Conservation (phyloP, 2,888 invertebrate genomes). For the Pandemis heparana region DNA sequence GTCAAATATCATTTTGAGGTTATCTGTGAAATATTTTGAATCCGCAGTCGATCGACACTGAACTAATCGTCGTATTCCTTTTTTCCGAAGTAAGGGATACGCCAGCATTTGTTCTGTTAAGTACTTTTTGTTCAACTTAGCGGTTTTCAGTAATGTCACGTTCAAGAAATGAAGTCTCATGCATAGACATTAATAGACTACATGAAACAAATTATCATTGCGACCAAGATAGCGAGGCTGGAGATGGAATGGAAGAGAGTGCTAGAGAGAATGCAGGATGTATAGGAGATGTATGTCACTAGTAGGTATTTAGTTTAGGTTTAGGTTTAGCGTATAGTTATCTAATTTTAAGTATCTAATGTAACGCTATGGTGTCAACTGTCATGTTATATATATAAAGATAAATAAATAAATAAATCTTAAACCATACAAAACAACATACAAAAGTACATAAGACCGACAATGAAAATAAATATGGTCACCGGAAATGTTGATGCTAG, state of each 20-base stretch:
- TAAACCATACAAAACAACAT: conserved; percentile 59
- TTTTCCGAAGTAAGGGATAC: conserved; percentile 61
- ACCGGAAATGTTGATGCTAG: conserved; percentile 43
- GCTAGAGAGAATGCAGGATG: no score
- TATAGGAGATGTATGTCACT: no score
- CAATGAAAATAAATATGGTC: conserved; percentile 48
- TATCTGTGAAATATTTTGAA: conserved; percentile 53
- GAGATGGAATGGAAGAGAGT: no score
- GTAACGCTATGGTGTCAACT: no score
- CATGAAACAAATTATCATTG: conserved; percentile 57
- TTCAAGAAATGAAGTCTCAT: conserved; percentile 67
- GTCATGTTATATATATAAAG: no score
- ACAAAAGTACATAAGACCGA: conserved; percentile 53
- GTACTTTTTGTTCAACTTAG: conserved; percentile 58
- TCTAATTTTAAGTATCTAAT: no score
- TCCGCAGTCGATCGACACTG: conserved; percentile 56
- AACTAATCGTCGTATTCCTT: conserved; percentile 59
- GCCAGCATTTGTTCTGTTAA: conserved; percentile 62
- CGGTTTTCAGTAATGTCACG: conserved; percentile 63
- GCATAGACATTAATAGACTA: conserved; percentile 54
- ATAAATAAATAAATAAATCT: no score
- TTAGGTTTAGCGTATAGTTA: no score
- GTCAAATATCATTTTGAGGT: conserved; percentile 58
- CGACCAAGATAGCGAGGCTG: no score
- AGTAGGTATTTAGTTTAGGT: no score